Evolutionary conservation across 2,888 invertebrate species (phyloP).

Genomic region (Caradrina clavipalpis): DNA sequence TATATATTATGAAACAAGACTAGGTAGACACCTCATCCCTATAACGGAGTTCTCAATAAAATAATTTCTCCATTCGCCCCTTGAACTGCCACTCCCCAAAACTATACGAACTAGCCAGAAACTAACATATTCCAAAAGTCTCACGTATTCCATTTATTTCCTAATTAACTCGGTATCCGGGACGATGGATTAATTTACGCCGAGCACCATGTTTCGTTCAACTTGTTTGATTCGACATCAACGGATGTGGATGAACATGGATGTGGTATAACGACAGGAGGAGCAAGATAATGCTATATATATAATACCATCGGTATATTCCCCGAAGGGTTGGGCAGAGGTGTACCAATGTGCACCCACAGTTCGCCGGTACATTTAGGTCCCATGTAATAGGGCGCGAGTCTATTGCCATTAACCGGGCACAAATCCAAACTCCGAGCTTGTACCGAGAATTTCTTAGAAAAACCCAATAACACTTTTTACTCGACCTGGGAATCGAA

Average conservation of each 20-base stretch:
- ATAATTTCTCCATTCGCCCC: background rate
- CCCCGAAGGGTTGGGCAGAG: too few relatives aligned
- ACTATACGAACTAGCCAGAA: slow-evolving; percentile 43
- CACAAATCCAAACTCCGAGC: too few relatives aligned
- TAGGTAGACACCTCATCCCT: background rate
- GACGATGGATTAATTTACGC: slow-evolving; percentile 56
- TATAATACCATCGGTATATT: too few relatives aligned
- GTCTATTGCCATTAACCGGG: too few relatives aligned
- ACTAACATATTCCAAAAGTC: slow-evolving; percentile 57
- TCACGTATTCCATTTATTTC: slow-evolving; percentile 72
- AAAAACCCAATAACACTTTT: too few relatives aligned
- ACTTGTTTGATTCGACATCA: slow-evolving; percentile 61
- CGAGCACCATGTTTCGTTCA: slow-evolving; percentile 55
- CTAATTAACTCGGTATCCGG: slow-evolving; percentile 71
- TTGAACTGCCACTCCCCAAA: slow-evolving; percentile 12
- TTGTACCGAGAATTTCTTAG: too few relatives aligned
- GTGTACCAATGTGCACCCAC: too few relatives aligned
- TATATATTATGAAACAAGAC: too few relatives aligned
- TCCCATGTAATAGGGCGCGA: too few relatives aligned
- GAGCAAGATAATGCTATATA: too few relatives aligned
- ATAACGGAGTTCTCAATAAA: background rate
- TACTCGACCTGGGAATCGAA: too few relatives aligned
- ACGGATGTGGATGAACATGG: slow-evolving; percentile 8
- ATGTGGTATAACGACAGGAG: slow-evolving; percentile 36
- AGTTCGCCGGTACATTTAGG: too few relatives aligned